Conservation (phyloP, 2,888 invertebrate genomes). For the Andrena bicolor region DNA sequence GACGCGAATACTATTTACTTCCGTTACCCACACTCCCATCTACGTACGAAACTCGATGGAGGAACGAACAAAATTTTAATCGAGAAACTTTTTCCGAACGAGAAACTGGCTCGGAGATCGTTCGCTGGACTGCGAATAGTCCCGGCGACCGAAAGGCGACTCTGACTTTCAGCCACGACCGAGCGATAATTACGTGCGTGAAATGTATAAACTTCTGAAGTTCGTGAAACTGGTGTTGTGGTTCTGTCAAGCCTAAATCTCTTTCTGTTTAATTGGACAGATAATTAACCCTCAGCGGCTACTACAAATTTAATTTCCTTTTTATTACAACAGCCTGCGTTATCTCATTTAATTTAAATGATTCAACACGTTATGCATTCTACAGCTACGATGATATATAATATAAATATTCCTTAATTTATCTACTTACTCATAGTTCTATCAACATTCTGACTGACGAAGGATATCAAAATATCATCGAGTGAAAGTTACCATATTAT, state of each 20-base stretch:
- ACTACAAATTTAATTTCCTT: too few relatives aligned
- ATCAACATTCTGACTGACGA: too few relatives aligned
- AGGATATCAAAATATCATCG: too few relatives aligned
- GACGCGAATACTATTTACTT: conserved; percentile 55
- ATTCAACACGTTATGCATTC: too few relatives aligned
- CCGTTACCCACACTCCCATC: conserved; percentile 14
- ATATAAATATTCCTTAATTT: too few relatives aligned
- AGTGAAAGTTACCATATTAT: conserved; percentile 5
- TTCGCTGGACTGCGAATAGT: conserved; percentile 34
- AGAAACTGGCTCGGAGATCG: conserved; percentile 41
- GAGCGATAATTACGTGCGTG: not conserved
- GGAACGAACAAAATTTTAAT: conserved; percentile 80
- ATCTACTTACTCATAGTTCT: too few relatives aligned
- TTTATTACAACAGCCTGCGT: too few relatives aligned
- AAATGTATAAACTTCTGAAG: not conserved
- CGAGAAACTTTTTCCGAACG: conserved; percentile 79
- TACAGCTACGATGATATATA: too few relatives aligned
- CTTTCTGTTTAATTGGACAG: too few relatives aligned
- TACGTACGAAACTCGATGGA: conserved; percentile 66
- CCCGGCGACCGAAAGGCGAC: not conserved
- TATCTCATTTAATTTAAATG: too few relatives aligned
- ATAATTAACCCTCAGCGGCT: too few relatives aligned
- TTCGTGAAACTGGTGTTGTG: not conserved
- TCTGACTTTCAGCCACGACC: conserved; percentile 1
- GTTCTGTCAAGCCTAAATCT: too few relatives aligned